These are phyloP conservation scores for Lasioglossum pauxillum DNA, from an alignment of 2,888 invertebrate species.

Conservation along the genomic window DNA sequence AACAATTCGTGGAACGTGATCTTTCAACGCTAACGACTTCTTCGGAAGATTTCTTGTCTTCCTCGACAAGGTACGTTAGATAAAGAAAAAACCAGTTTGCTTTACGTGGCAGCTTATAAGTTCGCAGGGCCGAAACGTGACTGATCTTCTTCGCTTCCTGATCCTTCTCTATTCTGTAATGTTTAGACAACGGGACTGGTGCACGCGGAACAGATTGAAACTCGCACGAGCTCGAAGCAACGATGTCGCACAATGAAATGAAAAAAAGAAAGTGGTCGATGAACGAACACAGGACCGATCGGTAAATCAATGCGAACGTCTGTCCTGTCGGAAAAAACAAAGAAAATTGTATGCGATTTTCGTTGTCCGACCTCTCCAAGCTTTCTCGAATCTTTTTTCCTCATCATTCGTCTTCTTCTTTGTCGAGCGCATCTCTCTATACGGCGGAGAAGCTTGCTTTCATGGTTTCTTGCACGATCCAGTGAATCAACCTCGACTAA, in stretches of 20 bases:
- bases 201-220: conserved; percentile 38
- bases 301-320: conserved; percentile 53
- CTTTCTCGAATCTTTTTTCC: conserved; percentile 31
- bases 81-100: not conserved
- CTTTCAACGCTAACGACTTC: not conserved
- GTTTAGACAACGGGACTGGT: conserved; percentile 38
- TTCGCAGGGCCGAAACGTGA: conserved; percentile 26
- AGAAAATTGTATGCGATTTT: conserved; percentile 39
- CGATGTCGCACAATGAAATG: not conserved
- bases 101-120: conserved; percentile 17
- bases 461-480: conserved; percentile 15
- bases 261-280: conserved; percentile 17
- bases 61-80: not conserved
- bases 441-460: conserved; percentile 17
- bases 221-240: conserved; percentile 37
- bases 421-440: conserved; percentile 28
- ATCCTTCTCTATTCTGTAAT: conserved; percentile 25
- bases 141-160: conserved; percentile 30
- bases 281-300: conserved; percentile 39
- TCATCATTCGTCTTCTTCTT: conserved; percentile 37
- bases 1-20: not conserved
- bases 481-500: conserved; percentile 20
- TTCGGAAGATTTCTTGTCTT: not conserved
- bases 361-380: not conserved
- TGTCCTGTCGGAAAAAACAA: conserved; percentile 3